Percentiles rank a stretch among this genome's conserved stretches.
Evolutionary conservation across 2,113 vertebrate genomes (phyloP).

Genomic region (Ceyx margarethae): DNA sequence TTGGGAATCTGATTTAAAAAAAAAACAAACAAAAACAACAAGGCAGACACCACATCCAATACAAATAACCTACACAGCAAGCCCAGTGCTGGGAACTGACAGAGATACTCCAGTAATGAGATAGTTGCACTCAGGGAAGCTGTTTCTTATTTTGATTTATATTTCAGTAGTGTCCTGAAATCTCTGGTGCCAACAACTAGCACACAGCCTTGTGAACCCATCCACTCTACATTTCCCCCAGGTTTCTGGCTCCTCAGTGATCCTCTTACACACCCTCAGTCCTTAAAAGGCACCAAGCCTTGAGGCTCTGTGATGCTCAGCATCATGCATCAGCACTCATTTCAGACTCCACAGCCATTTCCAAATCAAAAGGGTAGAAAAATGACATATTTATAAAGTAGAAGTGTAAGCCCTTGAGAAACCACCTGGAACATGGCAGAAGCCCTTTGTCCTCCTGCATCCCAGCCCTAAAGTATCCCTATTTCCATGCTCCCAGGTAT

Average conservation of each 20-base stretch:
- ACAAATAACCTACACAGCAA: neutral
- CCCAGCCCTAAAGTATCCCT: neutral
- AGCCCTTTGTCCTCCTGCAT: neutral
- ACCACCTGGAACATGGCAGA: fast-evolving
- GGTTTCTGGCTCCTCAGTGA: neutral
- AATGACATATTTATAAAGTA: neutral
- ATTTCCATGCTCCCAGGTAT: neutral
- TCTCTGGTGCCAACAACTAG: neutral
- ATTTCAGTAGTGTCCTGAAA: neutral
- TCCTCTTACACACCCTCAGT: neutral
- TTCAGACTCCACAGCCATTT: neutral
- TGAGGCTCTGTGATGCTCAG: neutral
- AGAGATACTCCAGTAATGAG: neutral
- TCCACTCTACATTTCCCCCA: neutral
- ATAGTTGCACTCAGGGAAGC: neutral
- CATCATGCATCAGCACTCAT: neutral
- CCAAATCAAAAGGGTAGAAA: neutral
- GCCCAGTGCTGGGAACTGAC: neutral
- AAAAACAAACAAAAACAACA: neutral
- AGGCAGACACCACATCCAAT: neutral
- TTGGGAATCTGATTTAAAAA: neutral
- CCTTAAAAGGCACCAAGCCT: neutral
- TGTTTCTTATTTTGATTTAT: neutral
- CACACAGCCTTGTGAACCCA: neutral
- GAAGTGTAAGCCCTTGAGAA: neutral